Conservation (phyloP, 2,113 vertebrate species). For the Serinus canaria region DNA sequence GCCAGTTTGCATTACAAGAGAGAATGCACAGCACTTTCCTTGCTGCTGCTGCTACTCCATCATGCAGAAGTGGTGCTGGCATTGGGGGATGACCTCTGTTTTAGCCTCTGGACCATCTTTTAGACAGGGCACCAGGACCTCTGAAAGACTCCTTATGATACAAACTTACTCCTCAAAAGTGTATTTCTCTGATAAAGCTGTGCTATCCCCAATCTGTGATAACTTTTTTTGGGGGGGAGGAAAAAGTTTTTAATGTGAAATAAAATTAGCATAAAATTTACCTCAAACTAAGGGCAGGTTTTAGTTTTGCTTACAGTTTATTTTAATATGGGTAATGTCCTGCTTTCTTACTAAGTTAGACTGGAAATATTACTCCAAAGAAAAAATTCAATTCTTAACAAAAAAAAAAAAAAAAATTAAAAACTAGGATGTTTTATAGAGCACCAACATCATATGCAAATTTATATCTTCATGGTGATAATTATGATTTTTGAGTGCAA, state of each 20-base stretch:
- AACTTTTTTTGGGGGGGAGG: not conserved
- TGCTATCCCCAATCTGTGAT: not conserved
- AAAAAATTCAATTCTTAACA: not conserved
- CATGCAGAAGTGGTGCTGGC: not conserved
- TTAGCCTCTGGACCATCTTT: conserved; percentile 18
- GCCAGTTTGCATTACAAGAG: conserved; percentile 6
- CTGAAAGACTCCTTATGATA: not conserved
- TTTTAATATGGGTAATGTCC: not conserved
- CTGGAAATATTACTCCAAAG: not conserved
- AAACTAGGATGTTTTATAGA: not conserved
- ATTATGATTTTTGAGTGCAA: not conserved
- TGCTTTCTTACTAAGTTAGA: not conserved
- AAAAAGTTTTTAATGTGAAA: not conserved
- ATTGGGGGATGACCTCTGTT: not conserved
- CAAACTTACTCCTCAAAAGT: not conserved
- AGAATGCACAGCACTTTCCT: not conserved
- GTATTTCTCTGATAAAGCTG: not conserved
- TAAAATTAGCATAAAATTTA: conserved; percentile 11
- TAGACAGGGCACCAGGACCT: not conserved
- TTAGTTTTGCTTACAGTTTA: not conserved
- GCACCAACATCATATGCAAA: not conserved
- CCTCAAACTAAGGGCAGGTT: not conserved
- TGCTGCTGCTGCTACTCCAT: not conserved
- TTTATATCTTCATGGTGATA: not conserved
- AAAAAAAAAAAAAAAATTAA: too few relatives aligned